Conservation (phyloP, 2,797 vertebrate species). For the Linurgus olivaceus region DNA sequence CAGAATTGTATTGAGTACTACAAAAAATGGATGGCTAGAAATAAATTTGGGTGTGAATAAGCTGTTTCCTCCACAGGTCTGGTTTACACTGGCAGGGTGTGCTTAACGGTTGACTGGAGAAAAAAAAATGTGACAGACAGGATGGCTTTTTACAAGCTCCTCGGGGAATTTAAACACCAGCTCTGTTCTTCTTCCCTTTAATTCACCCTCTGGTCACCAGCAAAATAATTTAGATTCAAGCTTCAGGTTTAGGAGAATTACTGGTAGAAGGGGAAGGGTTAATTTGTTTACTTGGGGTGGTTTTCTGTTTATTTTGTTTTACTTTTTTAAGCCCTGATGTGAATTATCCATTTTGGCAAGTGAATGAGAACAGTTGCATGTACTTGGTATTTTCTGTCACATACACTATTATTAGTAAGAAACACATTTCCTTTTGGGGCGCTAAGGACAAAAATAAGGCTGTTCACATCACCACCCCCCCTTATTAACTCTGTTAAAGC, state of each 20-base stretch:
- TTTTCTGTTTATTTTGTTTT: conserved; percentile 35
- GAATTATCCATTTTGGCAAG: conserved; percentile 65
- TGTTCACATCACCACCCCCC: conserved; percentile 61
- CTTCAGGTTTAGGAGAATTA: background rate
- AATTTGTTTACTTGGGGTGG: conserved; percentile 33
- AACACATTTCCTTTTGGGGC: conserved; percentile 75
- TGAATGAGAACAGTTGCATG: conserved; percentile 67
- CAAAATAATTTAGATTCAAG: background rate
- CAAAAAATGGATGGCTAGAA: background rate
- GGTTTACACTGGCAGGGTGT: background rate
- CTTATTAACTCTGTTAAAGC: conserved; percentile 64
- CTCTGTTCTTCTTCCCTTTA: background rate
- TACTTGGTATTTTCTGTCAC: conserved; percentile 68
- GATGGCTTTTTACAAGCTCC: background rate
- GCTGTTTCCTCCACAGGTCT: conserved; percentile 29
- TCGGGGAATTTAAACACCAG: background rate
- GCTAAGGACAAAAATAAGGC: conserved; percentile 73
- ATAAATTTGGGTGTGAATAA: conserved; percentile 26
- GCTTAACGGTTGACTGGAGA: background rate
- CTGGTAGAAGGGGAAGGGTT: conserved; percentile 29
- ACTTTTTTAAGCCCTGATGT: conserved; percentile 45
- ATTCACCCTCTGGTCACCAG: background rate
- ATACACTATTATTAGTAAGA: conserved; percentile 71
- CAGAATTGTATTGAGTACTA: background rate
- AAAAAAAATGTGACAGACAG: conserved; percentile 32